Base-by-base conservation (phyloP, 1,140 invertebrate species). In the Steinernema khuongi region DNA sequence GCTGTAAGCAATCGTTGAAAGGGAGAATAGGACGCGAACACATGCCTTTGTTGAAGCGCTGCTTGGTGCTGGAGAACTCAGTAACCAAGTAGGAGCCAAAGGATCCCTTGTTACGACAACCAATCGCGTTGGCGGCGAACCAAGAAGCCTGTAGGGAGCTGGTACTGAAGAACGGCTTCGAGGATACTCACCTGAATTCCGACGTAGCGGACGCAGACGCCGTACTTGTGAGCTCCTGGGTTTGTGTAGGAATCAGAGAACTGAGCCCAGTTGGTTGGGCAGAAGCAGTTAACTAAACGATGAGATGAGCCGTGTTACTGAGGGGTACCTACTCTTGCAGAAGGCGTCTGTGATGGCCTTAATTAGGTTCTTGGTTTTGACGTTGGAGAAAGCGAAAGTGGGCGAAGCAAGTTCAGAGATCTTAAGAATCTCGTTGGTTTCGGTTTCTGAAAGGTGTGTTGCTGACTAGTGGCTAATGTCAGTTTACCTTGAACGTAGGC, bases 51-150 rank as follows among this genome's bases (percentile, higher is more conserved):
- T 60, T 60, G 50, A 60, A 60, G 11, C 14, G 4, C 14, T 60
- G 50, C 50, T 60, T 60, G 14, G 14, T 60, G 11, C 4, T 22
- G 50, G 50, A 60, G 50, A 60, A 60, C 19, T 60, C 50, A 22
- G 50, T 60, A 22, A 26, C 50, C 50, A 60, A 60, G 26, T 60
- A 60, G 50, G 7, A 14, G 50, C 50, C 50, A n/a, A n/a, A n/a
- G 50, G 4, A n/a, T 7, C 7, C 50, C 19, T 60, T 60, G 50
- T 60, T 60, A 22, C 50, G 50, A 26, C 50, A 60, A 4, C 50
- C 50, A 22, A 60, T 60, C 50, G 50, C 50, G 50, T 60, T 60
- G 11, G 50, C 50, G 19, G 50, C 50, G 19, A 17, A 60, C 50
- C 50, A 60, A 14, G 50, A 60, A 7, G 50, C 50, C 50, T 11